These are phyloP conservation scores for Porites evermanni DNA, from an alignment of 92 coral and sea anemone genomes.

Conservation along the genomic window DNA sequence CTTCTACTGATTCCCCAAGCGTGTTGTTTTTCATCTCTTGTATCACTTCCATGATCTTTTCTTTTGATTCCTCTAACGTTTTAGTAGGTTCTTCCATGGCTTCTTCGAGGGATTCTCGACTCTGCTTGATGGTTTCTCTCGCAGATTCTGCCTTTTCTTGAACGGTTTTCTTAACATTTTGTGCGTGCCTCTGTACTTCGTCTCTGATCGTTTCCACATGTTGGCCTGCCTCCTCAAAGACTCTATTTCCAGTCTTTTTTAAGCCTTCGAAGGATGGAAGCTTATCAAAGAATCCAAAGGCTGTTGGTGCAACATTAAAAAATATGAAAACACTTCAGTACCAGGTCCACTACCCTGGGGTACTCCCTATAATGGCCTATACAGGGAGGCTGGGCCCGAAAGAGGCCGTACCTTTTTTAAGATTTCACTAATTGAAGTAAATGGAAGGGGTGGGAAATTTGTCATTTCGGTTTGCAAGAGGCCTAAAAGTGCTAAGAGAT, in stretches of 20 bases:
- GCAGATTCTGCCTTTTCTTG: neutral
- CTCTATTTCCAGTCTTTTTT: constrained; percentile 20
- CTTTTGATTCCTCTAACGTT: neutral
- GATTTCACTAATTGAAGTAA: no score
- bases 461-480: no score
- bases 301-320: neutral
- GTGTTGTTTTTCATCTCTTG: neutral
- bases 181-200: neutral
- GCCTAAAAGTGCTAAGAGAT: no score
- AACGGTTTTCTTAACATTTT: neutral
- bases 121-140: neutral
- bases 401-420: no score
- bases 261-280: constrained; percentile 54
- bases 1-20: neutral
- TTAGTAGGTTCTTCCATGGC: neutral
- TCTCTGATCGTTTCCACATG: neutral
- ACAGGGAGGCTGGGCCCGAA: no score
- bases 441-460: no score
- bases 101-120: neutral
- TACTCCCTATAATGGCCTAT: no score
- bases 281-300: constrained; percentile 1
- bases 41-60: neutral
- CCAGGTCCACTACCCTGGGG: no score
- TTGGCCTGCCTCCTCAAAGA: neutral
- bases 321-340: neutral